phyloP scores from a whole-genome alignment of 2,113 vertebrate species.

The Rhadina sibilatrix region DNA sequence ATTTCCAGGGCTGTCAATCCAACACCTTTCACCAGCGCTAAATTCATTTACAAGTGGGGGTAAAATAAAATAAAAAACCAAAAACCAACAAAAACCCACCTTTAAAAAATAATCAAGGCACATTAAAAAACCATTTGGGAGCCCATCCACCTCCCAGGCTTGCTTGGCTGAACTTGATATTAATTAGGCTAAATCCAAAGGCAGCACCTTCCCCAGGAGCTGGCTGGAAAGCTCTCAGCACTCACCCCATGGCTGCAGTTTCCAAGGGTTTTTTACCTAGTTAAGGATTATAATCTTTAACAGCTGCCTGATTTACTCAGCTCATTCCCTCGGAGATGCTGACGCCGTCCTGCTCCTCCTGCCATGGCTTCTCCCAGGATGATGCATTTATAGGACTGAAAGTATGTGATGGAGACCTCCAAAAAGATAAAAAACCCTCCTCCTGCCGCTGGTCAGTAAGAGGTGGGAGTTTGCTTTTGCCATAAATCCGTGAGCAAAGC shows the following conservation, averaged over 20 bases:
- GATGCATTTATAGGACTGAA: not conserved
- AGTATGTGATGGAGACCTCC: not conserved
- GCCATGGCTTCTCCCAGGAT: not conserved
- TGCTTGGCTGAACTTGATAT: constrained; percentile 27
- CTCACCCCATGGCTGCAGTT: not conserved
- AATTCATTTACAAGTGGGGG: not conserved
- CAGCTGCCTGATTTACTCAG: constrained; percentile 53
- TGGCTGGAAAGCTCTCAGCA: not conserved
- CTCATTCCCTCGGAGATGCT: not conserved
- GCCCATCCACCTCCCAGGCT: not conserved
- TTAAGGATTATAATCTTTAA: constrained; percentile 35
- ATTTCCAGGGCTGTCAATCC: constrained; percentile 27
- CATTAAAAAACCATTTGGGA: constrained; percentile 31
- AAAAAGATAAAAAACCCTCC: not conserved
- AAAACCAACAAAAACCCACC: not conserved
- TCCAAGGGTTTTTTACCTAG: constrained; percentile 34
- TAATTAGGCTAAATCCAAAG: constrained; percentile 37
- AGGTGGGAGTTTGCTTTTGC: not conserved
- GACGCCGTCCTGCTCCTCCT: not conserved
- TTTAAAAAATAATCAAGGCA: not conserved
- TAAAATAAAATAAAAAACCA: not conserved
- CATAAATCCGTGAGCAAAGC: not conserved
- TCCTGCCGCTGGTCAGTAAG: accelerated
- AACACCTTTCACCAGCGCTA: not conserved
- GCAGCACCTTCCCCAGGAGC: constrained; percentile 1